Percentiles rank a stretch among this genome's conserved stretches.
Conservation (phyloP, 2,113 vertebrate genomes). For the Eidolon helvum region DNA sequence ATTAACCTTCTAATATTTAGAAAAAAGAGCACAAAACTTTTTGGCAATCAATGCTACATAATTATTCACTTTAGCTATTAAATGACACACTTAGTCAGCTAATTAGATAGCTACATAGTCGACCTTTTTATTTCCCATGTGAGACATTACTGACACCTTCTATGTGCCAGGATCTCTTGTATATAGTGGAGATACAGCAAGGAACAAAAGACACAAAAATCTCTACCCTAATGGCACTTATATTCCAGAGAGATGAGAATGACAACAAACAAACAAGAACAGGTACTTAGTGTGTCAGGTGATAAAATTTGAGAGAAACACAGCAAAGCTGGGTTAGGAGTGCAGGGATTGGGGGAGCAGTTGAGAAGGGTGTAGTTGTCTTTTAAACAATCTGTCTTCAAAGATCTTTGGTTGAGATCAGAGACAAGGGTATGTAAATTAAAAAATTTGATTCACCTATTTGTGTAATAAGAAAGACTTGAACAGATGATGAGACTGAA, state of each 20-base stretch:
- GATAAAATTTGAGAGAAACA: neutral
- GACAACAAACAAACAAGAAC: neutral
- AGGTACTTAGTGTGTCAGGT: neutral
- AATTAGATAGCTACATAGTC: neutral
- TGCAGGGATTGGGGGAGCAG: too few species aligned
- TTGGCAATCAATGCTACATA: neutral
- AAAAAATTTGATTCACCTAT: neutral
- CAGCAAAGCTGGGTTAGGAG: neutral
- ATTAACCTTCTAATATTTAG: slow-evolving; percentile 34
- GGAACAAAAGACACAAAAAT: neutral
- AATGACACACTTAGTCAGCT: neutral
- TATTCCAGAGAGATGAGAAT: neutral
- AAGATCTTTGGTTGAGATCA: neutral
- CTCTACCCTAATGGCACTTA: neutral
- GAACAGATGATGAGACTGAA: neutral
- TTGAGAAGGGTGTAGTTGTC: neutral
- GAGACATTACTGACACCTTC: neutral
- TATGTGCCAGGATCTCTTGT: neutral
- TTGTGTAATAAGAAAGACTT: neutral
- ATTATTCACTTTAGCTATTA: slow-evolving; percentile 13
- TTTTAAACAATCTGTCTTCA: neutral
- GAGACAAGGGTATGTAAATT: neutral
- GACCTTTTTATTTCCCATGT: neutral
- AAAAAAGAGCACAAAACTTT: neutral
- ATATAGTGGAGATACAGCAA: neutral